These are phyloP conservation scores for Leucophenga montana DNA, from an alignment of 2,888 invertebrate genomes.

Conservation along the genomic window DNA sequence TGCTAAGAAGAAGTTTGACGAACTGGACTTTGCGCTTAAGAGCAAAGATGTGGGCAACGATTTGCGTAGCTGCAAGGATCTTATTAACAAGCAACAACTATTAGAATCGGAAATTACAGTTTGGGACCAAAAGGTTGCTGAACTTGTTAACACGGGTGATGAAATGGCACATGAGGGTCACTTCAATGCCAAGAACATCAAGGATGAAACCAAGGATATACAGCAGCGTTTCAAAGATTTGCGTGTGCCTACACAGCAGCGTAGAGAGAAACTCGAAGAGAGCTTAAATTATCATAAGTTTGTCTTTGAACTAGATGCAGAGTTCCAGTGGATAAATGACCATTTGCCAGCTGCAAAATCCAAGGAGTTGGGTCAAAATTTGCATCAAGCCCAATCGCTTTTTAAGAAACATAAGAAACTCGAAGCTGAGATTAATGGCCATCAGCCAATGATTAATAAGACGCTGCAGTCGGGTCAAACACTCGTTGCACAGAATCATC, in stretches of 20 bases:
- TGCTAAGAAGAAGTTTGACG: slow-evolving; percentile 88
- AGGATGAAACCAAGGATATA: slow-evolving; percentile 83
- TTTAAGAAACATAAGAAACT: slow-evolving; percentile 96
- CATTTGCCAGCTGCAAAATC: slow-evolving; percentile 87
- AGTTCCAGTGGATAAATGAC: slow-evolving; percentile 96
- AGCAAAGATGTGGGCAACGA: slow-evolving; percentile 91
- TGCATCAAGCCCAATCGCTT: slow-evolving; percentile 93
- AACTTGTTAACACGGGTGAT: slow-evolving; percentile 85
- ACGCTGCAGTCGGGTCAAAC: slow-evolving; percentile 85
- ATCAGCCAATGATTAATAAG: slow-evolving; percentile 88
- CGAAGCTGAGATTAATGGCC: slow-evolving; percentile 89
- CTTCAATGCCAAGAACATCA: slow-evolving; percentile 92
- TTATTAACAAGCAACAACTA: slow-evolving; percentile 90
- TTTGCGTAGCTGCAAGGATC: slow-evolving; percentile 90
- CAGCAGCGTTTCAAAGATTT: slow-evolving; percentile 82
- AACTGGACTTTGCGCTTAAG: slow-evolving; percentile 85
- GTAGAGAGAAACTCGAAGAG: slow-evolving; percentile 87
- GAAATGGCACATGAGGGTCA: slow-evolving; percentile 95
- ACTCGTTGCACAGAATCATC: slow-evolving; percentile 84
- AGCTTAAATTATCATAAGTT: slow-evolving; percentile 89
- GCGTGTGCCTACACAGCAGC: slow-evolving; percentile 80
- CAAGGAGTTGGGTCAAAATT: slow-evolving; percentile 84
- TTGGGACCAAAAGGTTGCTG: slow-evolving; percentile 87
- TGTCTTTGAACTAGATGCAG: slow-evolving; percentile 92
- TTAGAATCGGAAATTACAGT: slow-evolving; percentile 89